These are phyloP conservation scores for Alsophila aescularia DNA, from an alignment of 2,888 invertebrate species.

Conservation along the genomic window DNA sequence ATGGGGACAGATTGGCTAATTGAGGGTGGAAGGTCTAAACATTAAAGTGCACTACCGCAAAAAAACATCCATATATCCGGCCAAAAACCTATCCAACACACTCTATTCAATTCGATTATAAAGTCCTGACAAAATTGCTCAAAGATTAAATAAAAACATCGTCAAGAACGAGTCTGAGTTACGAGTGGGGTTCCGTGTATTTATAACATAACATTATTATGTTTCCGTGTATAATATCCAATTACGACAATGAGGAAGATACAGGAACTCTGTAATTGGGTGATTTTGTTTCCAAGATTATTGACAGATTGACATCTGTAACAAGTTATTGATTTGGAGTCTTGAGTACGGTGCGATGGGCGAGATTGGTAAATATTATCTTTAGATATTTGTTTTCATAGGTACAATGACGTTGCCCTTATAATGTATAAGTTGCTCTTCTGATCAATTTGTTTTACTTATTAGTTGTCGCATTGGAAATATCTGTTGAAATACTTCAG, in stretches of 20 bases:
- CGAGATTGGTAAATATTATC: neutral
- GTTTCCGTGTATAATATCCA: neutral
- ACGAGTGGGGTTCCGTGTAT: neutral
- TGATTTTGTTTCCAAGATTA: neutral
- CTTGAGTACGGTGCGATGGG: neutral
- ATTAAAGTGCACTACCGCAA: too few species aligned
- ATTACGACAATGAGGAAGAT: neutral
- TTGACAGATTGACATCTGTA: neutral
- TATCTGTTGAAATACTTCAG: too few species aligned
- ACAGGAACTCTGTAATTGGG: neutral
- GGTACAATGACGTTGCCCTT: too few species aligned
- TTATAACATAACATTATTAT: too few species aligned
- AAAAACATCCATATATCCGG: neutral
- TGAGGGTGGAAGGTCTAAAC: too few species aligned
- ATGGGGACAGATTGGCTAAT: too few species aligned
- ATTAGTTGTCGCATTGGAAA: too few species aligned
- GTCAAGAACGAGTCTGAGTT: neutral
- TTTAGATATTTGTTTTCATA: too few species aligned
- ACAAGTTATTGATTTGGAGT: neutral
- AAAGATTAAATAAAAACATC: constrained; percentile 13
- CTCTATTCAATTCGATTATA: constrained; percentile 13
- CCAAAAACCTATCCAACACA: neutral
- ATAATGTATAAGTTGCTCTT: too few species aligned
- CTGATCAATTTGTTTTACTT: too few species aligned
- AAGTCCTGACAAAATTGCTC: constrained; percentile 2